Percentiles rank a stretch among this genome's conserved stretches.
Conservation (phyloP, 1,140 invertebrate genomes). For the Hycleus cichorii region DNA sequence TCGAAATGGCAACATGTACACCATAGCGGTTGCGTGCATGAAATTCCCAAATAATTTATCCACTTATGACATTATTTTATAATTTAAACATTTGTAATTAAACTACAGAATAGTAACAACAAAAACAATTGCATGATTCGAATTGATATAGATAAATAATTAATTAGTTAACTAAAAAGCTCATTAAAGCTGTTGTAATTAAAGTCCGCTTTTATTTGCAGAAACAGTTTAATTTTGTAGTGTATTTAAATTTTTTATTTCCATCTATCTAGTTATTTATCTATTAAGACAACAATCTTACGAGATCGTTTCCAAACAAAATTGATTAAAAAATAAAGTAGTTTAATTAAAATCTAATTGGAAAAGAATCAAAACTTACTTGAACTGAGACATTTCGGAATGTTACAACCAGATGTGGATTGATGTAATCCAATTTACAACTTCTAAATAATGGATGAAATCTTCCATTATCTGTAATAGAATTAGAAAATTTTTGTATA, state of each 20-base stretch:
- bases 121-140: too few relatives aligned
- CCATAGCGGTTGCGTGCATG: too few relatives aligned
- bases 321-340: neutral
- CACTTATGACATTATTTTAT: too few relatives aligned
- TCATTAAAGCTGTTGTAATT: neutral
- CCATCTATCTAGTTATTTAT: too few relatives aligned
- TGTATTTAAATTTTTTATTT: too few relatives aligned
- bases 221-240: neutral
- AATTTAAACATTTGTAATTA: too few relatives aligned
- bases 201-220: neutral
- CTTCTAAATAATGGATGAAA: slow-evolving; percentile 54
- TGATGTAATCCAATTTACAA: slow-evolving; percentile 50
- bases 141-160: neutral
- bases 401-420: slow-evolving; percentile 46
- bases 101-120: too few relatives aligned
- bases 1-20: too few relatives aligned
- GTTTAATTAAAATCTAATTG: neutral
- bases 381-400: slow-evolving; percentile 48
- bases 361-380: slow-evolving; percentile 28
- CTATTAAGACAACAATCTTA: too few relatives aligned
- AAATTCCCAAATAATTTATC: too few relatives aligned
- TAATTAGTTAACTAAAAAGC: slow-evolving; percentile 1
- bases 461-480: slow-evolving; percentile 39
- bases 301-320: neutral
- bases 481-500: neutral